A percentile compares a stretch with the other conserved stretches of the same genome.
Evolutionary conservation across 2,888 invertebrate species (phyloP).

Genomic region (Lymantria monacha): DNA sequence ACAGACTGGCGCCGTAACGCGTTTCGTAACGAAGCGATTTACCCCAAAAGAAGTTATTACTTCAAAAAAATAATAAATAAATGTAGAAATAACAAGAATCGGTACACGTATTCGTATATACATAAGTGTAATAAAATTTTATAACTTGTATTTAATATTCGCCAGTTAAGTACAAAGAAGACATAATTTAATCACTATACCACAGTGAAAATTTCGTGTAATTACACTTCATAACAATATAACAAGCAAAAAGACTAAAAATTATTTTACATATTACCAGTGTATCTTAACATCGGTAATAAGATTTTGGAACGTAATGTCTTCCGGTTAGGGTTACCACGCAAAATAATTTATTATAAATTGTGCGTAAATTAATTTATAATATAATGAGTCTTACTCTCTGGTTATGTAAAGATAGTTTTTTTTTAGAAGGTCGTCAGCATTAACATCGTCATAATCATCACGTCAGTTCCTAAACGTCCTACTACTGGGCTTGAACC

Average conservation of each 20-base stretch:
- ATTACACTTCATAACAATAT: conserved; percentile 17
- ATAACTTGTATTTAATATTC: background rate
- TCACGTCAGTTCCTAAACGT: no score
- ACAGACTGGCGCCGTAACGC: no score
- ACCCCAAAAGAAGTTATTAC: no score
- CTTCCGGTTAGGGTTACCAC: conserved; percentile 10
- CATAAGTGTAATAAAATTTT: background rate
- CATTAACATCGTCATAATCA: no score
- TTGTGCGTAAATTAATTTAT: no score
- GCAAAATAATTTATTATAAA: no score
- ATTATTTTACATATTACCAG: conserved; percentile 19
- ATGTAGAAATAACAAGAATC: background rate
- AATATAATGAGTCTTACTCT: no score
- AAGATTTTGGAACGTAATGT: conserved; percentile 22
- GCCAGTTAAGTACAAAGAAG: background rate
- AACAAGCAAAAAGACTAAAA: conserved; percentile 18
- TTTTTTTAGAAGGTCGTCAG: no score
- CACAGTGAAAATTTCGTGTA: conserved; percentile 18
- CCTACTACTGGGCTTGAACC: no score
- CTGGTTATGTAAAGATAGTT: no score
- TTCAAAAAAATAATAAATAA: background rate
- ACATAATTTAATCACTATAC: conserved; percentile 4
- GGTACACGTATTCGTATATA: no score
- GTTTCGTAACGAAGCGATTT: no score
- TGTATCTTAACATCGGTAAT: conserved; percentile 19